Evolutionary conservation across 2,797 vertebrate species (phyloP), one percentile per base, ranked within the genome.

Genomic region (Chrysocyon brachyurus): DNA sequence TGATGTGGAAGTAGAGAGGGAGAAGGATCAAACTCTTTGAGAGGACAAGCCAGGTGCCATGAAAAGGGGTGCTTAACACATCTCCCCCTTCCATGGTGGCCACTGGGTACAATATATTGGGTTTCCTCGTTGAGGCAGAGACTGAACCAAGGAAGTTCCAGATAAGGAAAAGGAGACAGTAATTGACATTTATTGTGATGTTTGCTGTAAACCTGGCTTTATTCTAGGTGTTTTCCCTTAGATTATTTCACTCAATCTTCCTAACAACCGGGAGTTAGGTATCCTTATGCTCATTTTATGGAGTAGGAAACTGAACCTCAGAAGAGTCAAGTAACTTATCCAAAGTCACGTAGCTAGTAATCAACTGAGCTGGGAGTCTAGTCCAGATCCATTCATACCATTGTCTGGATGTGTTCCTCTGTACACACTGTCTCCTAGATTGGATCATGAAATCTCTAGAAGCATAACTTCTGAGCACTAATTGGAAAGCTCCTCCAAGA

Each of bases 231-330:
- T 63, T 96, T 86, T 63, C 77, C 75, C 87, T 90, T 93, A 89
- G 63, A 86, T 75, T 89, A 59, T 92, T 94, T 89, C 61, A 56
- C 54, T 75, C 73, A 77, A 46, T 93, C 77, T 94, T 93, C 46
- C 77, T 84, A 87, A 90, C 64, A 77, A 46, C 87, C 72, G 22
- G 33, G 49, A 82, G 36, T 64, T 83, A n/a, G 40, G 7, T 40
- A 6, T 28, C 85, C 88, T 92, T 70, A 56, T 68, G 31, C 26
- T 94, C 52, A n/a, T 91, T 92, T 72, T 66, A 63, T n/a, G 70
- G 64, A 87, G 95, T 89, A 94, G 31, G n/a, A 94, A 96, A 75
- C 52, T 5, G 16, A 87, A 59, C 54, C 54, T 96, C 95, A 57
- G 82, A 87, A 83, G 90, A 88, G 79, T 87, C 11, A 40, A 68